A percentile compares a stretch with the other conserved stretches of the same genome.
Evolutionary conservation across 2,797 vertebrate genomes (phyloP).

Genomic region (Labroides dimidiatus): DNA sequence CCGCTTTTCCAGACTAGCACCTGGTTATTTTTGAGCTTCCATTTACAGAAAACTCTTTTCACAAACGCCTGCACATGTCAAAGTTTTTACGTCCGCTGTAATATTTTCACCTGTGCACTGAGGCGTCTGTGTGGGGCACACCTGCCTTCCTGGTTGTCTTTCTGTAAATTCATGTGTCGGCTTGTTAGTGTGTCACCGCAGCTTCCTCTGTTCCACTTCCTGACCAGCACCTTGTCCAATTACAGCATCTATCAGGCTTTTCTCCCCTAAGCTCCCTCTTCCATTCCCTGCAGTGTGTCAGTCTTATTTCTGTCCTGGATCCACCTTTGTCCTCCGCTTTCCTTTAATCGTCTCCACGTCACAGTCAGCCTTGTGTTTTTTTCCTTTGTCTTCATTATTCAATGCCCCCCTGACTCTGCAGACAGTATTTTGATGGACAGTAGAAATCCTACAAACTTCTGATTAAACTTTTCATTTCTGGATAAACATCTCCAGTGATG

Average conservation of each 20-base stretch:
- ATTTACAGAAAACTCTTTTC: background rate
- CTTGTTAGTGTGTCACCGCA: conserved; percentile 38
- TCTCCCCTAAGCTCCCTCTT: conserved; percentile 42
- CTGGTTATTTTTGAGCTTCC: background rate
- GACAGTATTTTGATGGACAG: too few relatives aligned
- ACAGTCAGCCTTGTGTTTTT: conserved; percentile 4
- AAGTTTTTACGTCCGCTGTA: conserved; percentile 9
- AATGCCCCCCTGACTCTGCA: too few relatives aligned
- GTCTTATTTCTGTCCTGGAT: conserved; percentile 53
- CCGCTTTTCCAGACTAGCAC: background rate
- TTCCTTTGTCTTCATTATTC: background rate
- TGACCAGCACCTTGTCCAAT: conserved; percentile 65
- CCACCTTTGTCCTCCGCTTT: conserved; percentile 49
- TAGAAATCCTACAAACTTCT: too few relatives aligned
- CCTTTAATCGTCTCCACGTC: conserved; percentile 48
- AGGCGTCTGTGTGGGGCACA: conserved; percentile 4
- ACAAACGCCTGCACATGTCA: background rate
- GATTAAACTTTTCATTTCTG: too few relatives aligned
- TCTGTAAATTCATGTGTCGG: conserved; percentile 28
- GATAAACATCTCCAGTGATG: too few relatives aligned
- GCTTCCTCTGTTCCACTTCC: conserved; percentile 35
- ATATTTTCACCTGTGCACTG: conserved; percentile 19
- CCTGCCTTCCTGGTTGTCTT: conserved; percentile 28
- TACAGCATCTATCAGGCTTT: conserved; percentile 43
- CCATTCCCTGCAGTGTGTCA: conserved; percentile 50